These are phyloP conservation scores for Brachyrhaphis roseni DNA, from an alignment of 2,797 vertebrate species.

Conservation along the genomic window DNA sequence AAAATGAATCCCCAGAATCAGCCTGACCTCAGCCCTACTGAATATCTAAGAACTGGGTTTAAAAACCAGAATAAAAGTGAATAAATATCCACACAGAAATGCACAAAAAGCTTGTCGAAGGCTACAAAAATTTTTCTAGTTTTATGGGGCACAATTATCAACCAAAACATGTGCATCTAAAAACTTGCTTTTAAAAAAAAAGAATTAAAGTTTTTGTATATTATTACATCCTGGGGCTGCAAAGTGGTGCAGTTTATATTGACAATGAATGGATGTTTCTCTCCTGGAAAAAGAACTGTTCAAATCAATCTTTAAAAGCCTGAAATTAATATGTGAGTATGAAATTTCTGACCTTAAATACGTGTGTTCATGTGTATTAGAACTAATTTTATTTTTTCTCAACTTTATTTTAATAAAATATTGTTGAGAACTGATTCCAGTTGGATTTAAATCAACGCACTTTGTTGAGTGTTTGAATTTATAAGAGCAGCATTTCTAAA, in stretches of 20 bases:
- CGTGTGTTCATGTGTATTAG: neutral
- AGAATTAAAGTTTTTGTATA: neutral
- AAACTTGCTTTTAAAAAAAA: neutral
- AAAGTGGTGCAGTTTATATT: neutral
- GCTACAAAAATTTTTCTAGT: neutral
- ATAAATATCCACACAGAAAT: neutral
- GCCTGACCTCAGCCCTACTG: neutral
- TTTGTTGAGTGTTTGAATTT: neutral
- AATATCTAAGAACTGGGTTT: neutral
- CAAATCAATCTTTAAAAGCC: neutral
- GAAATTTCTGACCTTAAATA: neutral
- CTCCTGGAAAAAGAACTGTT: neutral
- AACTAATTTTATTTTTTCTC: neutral
- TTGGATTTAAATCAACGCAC: neutral
- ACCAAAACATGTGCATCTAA: neutral
- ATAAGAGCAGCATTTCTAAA: neutral
- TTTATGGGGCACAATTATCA: neutral
- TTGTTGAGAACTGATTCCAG: neutral
- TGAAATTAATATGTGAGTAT: neutral
- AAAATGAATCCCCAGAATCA: neutral
- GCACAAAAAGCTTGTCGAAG: neutral
- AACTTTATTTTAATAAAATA: neutral
- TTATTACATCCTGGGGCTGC: no score
- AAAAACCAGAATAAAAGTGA: neutral
- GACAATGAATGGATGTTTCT: neutral